Evolutionary conservation across 1,140 invertebrate species (phyloP).

Genomic region (Calosoma granatense): DNA sequence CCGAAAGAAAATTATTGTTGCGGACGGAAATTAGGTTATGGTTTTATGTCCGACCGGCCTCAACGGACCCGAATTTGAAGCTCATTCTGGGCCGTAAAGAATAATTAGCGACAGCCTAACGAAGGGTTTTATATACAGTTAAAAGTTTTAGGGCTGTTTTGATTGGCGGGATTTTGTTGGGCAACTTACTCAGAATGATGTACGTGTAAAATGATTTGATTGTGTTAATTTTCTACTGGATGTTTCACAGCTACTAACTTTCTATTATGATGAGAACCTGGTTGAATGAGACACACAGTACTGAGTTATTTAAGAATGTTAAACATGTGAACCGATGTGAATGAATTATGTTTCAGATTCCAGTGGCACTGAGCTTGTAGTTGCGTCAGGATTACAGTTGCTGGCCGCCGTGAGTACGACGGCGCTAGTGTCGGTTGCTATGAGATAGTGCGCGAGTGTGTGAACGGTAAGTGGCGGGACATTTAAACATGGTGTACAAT

Average conservation of each 20-base stretch:
- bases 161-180: too few species aligned
- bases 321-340: not conserved
- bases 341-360: not conserved
- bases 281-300: too few species aligned
- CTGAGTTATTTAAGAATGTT: too few species aligned
- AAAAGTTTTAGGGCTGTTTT: not conserved
- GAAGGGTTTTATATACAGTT: not conserved
- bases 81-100: not conserved
- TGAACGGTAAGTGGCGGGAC: not conserved
- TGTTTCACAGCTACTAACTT: not conserved
- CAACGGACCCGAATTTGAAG: not conserved
- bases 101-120: not conserved
- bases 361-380: not conserved
- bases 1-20: conserved; percentile 5
- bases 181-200: too few species aligned
- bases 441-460: not conserved
- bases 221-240: too few species aligned
- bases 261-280: too few species aligned
- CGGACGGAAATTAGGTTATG: conserved; percentile 1
- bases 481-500: not conserved
- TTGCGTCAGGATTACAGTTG: not conserved
- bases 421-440: not conserved
- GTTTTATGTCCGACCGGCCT: not conserved
- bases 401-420: not conserved
- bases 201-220: too few species aligned